A percentile compares a stretch with the other conserved stretches of the same genome.
Evolutionary conservation across 2,797 vertebrate species (phyloP).

Genomic region (Danio tinwini): DNA sequence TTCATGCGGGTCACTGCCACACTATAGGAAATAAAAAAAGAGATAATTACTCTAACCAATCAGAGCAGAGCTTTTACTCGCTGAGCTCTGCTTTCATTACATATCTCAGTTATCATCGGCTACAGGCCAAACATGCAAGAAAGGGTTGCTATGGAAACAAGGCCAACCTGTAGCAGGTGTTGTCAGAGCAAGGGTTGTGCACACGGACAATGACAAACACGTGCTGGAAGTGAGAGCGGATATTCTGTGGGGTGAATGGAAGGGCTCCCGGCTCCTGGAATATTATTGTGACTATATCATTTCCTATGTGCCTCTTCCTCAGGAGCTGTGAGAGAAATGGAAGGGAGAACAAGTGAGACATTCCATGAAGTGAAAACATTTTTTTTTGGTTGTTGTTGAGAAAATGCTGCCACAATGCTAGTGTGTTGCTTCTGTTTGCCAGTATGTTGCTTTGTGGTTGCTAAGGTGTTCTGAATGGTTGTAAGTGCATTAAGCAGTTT

Average conservation of each 20-base stretch:
- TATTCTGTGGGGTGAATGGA: constrained; percentile 93
- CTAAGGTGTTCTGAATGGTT: background rate
- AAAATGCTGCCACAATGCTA: background rate
- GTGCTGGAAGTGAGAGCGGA: constrained; percentile 96
- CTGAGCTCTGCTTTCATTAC: background rate
- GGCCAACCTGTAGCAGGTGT: constrained; percentile 87
- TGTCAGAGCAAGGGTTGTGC: constrained; percentile 89
- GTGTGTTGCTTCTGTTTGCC: background rate
- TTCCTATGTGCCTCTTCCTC: constrained; percentile 95
- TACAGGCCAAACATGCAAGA: constrained; percentile 32
- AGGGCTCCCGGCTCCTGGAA: constrained; percentile 93
- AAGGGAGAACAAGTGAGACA: constrained; percentile 11
- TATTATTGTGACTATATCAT: constrained; percentile 96
- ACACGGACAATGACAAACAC: constrained; percentile 93
- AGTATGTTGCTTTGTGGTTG: background rate
- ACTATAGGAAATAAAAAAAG: constrained; percentile 66
- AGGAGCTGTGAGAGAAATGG: constrained; percentile 78
- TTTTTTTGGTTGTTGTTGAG: background rate
- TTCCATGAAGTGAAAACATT: background rate
- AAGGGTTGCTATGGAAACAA: constrained; percentile 53
- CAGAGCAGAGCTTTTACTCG: background rate
- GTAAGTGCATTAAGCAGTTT: too few species aligned
- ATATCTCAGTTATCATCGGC: background rate
- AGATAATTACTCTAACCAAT: constrained; percentile 4
- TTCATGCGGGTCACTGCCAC: constrained; percentile 95